phyloP scores from a whole-genome alignment of 1,140 invertebrate species.

The Pemphigus obesinymphae region DNA sequence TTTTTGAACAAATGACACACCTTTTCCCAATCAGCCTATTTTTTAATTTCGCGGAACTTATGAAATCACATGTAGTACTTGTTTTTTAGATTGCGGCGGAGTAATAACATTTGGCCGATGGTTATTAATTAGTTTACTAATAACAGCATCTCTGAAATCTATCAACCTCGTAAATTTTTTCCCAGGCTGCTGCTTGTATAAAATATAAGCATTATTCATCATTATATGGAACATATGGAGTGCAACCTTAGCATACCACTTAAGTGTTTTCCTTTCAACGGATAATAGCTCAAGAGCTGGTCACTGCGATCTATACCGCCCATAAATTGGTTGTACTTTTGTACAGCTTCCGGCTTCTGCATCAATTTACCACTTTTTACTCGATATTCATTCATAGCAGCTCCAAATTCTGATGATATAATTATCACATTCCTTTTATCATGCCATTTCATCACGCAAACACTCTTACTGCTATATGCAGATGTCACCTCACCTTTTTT shows the following conservation, averaged over 20 bases:
- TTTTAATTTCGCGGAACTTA: not conserved
- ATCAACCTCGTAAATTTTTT: not conserved
- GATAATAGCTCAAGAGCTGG: slow-evolving; percentile 9
- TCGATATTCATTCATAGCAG: not conserved
- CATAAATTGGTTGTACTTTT: slow-evolving; percentile 14
- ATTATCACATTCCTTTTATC: slow-evolving; percentile 18
- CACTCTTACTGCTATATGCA: not conserved
- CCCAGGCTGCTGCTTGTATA: not conserved
- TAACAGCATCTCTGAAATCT: slow-evolving; percentile 17
- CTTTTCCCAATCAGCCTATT: not conserved
- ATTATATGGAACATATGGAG: slow-evolving; percentile 7
- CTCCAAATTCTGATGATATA: not conserved
- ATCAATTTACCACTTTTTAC: not conserved
- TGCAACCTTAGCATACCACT: not conserved
- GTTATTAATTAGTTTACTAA: not conserved
- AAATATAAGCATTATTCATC: not conserved
- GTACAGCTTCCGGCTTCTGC: not conserved
- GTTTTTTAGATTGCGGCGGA: not conserved
- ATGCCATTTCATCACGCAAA: slow-evolving; percentile 2
- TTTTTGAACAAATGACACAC: not conserved
- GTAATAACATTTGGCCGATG: not conserved
- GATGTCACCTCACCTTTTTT: not conserved
- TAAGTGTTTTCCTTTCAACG: not conserved
- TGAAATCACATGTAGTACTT: not conserved
- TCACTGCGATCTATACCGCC: not conserved